phyloP scores from a whole-genome alignment of 2,888 invertebrate genomes.

The Agelastica alni region DNA sequence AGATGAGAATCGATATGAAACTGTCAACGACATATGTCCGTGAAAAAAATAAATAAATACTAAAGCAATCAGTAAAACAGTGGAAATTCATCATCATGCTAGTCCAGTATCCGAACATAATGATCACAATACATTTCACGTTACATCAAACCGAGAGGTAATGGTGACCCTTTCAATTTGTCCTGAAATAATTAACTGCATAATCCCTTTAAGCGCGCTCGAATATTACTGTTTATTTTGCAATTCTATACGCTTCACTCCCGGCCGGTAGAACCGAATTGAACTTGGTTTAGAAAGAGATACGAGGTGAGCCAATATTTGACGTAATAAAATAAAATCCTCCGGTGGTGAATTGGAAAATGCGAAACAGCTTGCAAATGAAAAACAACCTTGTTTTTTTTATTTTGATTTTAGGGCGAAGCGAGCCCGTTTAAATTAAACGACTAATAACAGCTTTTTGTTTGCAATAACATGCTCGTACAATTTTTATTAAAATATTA shows the following conservation, averaged over 20 bases:
- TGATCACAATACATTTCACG: conserved; percentile 32
- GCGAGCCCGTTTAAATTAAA: too few species aligned
- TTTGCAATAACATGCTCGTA: too few species aligned
- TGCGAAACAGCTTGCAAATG: not conserved
- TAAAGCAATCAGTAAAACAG: conserved; percentile 16
- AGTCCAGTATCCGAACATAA: conserved; percentile 23
- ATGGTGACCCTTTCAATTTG: conserved; percentile 36
- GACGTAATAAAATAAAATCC: conserved; percentile 6
- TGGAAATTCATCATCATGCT: conserved; percentile 22
- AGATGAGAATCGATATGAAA: conserved; percentile 9
- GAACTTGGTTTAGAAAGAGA: not conserved
- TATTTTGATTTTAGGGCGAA: not conserved
- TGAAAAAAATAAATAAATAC: conserved; percentile 11
- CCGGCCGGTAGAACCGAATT: conserved; percentile 5
- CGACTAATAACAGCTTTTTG: too few species aligned
- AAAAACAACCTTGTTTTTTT: not conserved
- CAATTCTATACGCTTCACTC: conserved; percentile 31
- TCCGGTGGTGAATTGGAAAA: not conserved
- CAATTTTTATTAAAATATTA: too few species aligned
- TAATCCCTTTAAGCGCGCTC: conserved; percentile 43
- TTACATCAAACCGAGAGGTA: conserved; percentile 26
- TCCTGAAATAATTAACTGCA: conserved; percentile 44
- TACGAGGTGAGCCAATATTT: conserved; percentile 14
- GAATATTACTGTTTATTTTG: conserved; percentile 45
- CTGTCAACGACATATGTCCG: conserved; percentile 13